phyloP scores from a whole-genome alignment of 2,888 invertebrate genomes.

The Euclidia mi region DNA sequence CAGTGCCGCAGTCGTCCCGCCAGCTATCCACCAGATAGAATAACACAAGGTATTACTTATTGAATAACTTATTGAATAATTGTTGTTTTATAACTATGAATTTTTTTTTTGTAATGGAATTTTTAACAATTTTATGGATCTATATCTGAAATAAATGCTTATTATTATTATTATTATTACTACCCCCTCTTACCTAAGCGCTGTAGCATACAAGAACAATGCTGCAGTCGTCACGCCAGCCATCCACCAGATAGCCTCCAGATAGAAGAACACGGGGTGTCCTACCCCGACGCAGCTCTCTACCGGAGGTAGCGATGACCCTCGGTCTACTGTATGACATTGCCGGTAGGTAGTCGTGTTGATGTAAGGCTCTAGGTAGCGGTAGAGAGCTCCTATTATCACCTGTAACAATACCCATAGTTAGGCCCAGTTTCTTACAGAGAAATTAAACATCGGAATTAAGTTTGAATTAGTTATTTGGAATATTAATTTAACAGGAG shows the following conservation, averaged over 20 bases:
- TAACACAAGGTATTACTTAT: slow-evolving; percentile 94
- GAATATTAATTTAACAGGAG: no score
- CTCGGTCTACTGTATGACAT: slow-evolving; percentile 90
- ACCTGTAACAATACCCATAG: slow-evolving; percentile 75
- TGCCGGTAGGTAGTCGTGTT: slow-evolving; percentile 73
- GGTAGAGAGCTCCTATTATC: slow-evolving; percentile 73
- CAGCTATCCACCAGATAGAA: slow-evolving; percentile 95
- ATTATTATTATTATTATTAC: no score
- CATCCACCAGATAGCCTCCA: slow-evolving; percentile 93
- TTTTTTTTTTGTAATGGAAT: no score
- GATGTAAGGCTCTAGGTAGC: slow-evolving; percentile 75
- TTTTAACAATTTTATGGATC: no score
- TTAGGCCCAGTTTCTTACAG: neutral
- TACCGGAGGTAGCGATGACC: slow-evolving; percentile 90
- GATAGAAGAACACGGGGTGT: slow-evolving; percentile 95
- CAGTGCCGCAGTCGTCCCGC: slow-evolving; percentile 92
- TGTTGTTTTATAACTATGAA: no score
- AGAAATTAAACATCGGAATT: no score
- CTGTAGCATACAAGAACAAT: slow-evolving; percentile 92
- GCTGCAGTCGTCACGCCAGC: slow-evolving; percentile 93
- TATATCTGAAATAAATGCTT: no score
- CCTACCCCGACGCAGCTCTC: slow-evolving; percentile 94
- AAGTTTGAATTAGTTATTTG: no score
- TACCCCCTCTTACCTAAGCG: slow-evolving; percentile 92
- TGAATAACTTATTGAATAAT: no score